phyloP scores from a whole-genome alignment of 2,113 vertebrate genomes.

The Lasiurus borealis region DNA sequence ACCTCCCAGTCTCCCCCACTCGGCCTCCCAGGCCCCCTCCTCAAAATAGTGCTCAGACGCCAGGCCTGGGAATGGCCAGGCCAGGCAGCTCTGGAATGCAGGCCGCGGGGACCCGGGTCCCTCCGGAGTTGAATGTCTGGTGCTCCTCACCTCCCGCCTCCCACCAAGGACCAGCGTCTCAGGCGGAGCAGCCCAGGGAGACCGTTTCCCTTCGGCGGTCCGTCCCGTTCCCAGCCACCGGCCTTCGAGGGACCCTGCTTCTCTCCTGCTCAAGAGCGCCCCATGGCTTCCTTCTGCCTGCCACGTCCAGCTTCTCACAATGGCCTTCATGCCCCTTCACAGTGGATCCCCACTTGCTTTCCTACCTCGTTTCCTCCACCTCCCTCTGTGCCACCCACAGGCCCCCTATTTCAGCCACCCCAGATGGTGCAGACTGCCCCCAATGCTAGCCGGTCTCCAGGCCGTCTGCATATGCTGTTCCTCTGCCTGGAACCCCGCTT shows the following conservation, averaged over 20 bases:
- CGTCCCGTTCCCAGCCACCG: not conserved
- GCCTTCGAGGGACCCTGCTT: not conserved
- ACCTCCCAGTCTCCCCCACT: not conserved
- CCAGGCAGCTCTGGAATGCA: slow-evolving; percentile 47
- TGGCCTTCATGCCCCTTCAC: not conserved
- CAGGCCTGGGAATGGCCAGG: slow-evolving; percentile 58
- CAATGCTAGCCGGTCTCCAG: not conserved
- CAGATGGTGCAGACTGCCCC: not conserved
- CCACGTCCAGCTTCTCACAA: not conserved
- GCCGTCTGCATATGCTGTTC: not conserved
- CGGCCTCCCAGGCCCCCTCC: not conserved
- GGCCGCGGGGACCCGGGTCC: not conserved
- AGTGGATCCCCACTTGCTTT: not conserved
- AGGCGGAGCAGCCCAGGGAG: not conserved
- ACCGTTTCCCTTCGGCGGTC: not conserved
- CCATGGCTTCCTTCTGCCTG: not conserved
- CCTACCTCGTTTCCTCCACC: not conserved
- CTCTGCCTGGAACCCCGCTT: not conserved
- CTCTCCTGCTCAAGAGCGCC: not conserved
- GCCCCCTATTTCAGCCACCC: not conserved
- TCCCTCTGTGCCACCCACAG: not conserved
- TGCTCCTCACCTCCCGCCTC: not conserved
- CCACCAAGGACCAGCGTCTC: not conserved
- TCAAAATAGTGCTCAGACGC: slow-evolving; percentile 26
- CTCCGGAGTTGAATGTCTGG: not conserved